Base-by-base conservation (phyloP, 2,797 vertebrate species). In the Chaetophractus vellerosus region DNA sequence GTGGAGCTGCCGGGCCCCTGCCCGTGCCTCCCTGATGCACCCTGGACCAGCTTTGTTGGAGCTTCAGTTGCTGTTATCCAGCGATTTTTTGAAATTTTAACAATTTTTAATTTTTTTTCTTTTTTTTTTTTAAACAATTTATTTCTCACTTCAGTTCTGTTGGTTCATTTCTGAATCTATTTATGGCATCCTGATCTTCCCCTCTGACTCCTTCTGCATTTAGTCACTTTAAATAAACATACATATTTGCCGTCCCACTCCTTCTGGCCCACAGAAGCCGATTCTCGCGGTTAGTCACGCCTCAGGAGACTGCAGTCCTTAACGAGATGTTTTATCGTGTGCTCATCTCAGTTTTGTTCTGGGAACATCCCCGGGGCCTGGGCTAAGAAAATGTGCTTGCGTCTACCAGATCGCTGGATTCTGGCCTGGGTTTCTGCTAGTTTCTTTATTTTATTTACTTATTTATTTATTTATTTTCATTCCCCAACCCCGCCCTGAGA, bases 291-390 rank as follows among this genome's bases (percentile, higher is more conserved):
- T 26, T 61, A 3, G 38, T 12, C 33, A 21, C 10, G 33, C 41
- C 59, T 74, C 3, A 1, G 0, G 19, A 33, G n/a, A 52, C 24
- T 16, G 41, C 61, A 33, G 31, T 74, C 16, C 79, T 69, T 15
- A 9, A 3, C 1, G 31, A 12, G 74, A 21, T 26, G 74, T 38
- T 45, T 28, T 10, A 16, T 5, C 1, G 3, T 5, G 0, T 1
- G 52, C 69, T 14, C 48, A 5, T 9, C 16, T 41, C 3, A 5
- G 7, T 2, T 48, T 36, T 26, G 11, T 24, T 41, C 75, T 33
- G 80, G 68, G 64, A 2, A 9, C 15, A 16, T 55, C 50, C 38
- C 75, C 0, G 41, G 50, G 38, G 64, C 1, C 36, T 8, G 41
- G 5, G 21, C 1, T 28, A 14, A 76, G 83, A 26, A 36, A 38